These are phyloP conservation scores for Cebidichthys violaceus DNA, from an alignment of 2,113 vertebrate species.

Conservation along the genomic window DNA sequence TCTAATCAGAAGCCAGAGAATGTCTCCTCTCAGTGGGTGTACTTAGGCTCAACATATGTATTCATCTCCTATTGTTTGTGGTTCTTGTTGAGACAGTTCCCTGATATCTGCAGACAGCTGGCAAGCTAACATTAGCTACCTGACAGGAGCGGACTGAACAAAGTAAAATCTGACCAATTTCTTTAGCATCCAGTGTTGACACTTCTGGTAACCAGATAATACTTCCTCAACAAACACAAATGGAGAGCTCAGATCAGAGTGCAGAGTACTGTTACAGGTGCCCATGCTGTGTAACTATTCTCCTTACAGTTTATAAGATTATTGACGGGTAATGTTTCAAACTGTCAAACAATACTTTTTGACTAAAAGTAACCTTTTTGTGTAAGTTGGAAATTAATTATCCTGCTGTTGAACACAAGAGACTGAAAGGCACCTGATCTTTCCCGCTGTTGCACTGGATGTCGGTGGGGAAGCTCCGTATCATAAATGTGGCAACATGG, in stretches of 20 bases:
- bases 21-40: background rate
- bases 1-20: background rate
- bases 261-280: background rate
- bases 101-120: background rate
- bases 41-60: background rate
- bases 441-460: background rate
- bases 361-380: background rate
- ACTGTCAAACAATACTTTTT: background rate
- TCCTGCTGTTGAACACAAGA: conserved; percentile 33
- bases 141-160: background rate
- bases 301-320: background rate
- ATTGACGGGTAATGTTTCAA: background rate
- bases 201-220: background rate
- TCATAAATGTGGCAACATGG: conserved; percentile 3
- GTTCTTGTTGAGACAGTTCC: background rate
- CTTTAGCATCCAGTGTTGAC: background rate
- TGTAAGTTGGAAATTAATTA: background rate
- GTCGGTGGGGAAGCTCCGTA: background rate
- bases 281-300: background rate
- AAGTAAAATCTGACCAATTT: background rate
- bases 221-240: conserved; percentile 8
- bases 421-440: conserved; percentile 10
- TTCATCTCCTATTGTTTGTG: background rate
- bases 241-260: background rate
- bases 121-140: background rate